phyloP scores from a whole-genome alignment of 2,797 vertebrate genomes.

The Enteromius argenteus region DNA sequence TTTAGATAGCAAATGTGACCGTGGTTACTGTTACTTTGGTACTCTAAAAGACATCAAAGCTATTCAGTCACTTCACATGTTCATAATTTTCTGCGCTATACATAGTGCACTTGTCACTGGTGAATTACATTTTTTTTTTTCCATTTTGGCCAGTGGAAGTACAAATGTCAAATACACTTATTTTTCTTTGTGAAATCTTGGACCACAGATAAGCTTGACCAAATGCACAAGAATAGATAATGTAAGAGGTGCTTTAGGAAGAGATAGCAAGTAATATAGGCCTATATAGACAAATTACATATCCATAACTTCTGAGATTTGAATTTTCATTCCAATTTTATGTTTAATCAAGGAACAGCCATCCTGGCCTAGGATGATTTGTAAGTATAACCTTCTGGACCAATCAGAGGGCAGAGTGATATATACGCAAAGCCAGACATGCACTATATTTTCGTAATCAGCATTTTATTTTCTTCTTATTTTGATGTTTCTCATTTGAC shows the following conservation, averaged over 20 bases:
- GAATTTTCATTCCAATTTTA: neutral
- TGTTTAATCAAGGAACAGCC: conserved; percentile 1
- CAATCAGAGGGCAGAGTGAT: neutral
- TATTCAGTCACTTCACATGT: conserved; percentile 30
- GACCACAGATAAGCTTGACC: conserved; percentile 45
- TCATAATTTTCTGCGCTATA: conserved; percentile 6
- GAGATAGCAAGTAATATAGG: neutral
- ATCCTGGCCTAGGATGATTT: conserved; percentile 4
- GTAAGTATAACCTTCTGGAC: neutral
- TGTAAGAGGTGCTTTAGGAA: conserved; percentile 26
- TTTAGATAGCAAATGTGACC: conserved; percentile 16
- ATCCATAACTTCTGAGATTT: neutral
- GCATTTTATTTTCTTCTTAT: conserved; percentile 21
- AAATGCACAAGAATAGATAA: conserved; percentile 19
- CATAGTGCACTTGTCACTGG: neutral
- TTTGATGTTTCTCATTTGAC: conserved; percentile 45
- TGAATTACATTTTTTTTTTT: neutral
- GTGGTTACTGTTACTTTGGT: conserved; percentile 29
- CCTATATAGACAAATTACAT: neutral
- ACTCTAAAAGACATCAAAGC: conserved; percentile 28
- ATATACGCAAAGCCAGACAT: neutral
- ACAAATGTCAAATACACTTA: neutral
- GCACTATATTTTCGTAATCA: conserved; percentile 39
- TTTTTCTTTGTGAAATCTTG: conserved; percentile 4
- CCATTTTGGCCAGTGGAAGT: neutral